Conservation (phyloP, 2,113 vertebrate genomes). For the Procavia capensis region DNA sequence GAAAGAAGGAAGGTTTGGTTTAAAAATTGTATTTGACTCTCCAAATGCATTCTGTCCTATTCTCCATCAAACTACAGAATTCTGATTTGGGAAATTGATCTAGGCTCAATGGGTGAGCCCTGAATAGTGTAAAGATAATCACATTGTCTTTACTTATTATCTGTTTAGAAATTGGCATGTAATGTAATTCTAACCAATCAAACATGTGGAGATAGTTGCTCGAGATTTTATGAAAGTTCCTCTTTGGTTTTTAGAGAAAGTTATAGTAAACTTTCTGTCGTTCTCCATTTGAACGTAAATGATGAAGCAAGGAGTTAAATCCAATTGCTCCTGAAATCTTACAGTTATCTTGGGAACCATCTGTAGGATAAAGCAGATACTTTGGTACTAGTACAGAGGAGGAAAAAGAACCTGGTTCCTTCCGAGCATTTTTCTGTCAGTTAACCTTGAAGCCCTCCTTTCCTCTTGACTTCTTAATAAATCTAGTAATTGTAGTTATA, state of each 20-base stretch:
- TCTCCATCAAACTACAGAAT: neutral
- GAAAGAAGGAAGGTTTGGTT: neutral
- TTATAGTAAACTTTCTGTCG: neutral
- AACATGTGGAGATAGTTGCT: neutral
- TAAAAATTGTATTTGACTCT: neutral
- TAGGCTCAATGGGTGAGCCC: neutral
- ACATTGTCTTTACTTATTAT: neutral
- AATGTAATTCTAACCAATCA: neutral
- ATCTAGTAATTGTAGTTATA: neutral
- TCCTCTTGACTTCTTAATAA: neutral
- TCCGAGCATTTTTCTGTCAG: neutral
- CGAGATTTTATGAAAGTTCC: neutral
- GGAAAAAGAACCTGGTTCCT: neutral
- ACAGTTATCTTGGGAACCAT: neutral
- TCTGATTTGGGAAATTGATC: conserved; percentile 1
- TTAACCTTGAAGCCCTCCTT: neutral
- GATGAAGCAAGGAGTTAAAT: neutral
- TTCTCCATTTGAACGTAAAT: neutral
- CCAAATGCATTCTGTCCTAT: neutral
- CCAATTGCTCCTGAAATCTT: neutral
- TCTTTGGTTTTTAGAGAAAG: neutral
- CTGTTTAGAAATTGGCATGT: neutral
- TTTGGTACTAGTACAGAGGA: neutral
- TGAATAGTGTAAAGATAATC: neutral
- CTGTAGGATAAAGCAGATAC: neutral